These are phyloP conservation scores for Macroglossus sobrinus DNA, from an alignment of 2,113 vertebrate genomes.

Conservation along the genomic window DNA sequence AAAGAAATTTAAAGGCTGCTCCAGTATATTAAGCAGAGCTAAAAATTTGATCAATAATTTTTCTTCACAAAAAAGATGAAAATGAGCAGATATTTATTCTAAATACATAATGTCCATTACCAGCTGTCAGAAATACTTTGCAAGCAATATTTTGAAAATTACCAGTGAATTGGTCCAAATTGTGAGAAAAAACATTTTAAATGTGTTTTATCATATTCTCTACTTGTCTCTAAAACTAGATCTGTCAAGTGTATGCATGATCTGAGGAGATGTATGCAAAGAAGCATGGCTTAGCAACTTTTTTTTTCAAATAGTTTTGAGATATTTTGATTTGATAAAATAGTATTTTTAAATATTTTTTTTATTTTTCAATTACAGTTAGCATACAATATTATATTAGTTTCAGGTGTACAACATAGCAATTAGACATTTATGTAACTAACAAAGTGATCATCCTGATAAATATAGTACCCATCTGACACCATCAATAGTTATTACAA, in stretches of 20 bases:
- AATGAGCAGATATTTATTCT: slow-evolving; percentile 80
- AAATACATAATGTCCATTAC: slow-evolving; percentile 75
- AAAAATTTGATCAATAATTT: slow-evolving; percentile 80
- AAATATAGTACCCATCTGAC: too few relatives aligned
- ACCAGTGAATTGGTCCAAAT: slow-evolving; percentile 74
- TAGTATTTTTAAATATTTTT: background rate
- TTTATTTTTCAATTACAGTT: too few relatives aligned
- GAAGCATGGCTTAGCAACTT: background rate
- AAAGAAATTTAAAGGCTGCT: slow-evolving; percentile 75
- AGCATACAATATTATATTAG: too few relatives aligned
- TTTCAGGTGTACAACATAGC: too few relatives aligned
- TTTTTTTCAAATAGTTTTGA: slow-evolving; percentile 42
- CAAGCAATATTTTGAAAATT: slow-evolving; percentile 74
- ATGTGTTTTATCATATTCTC: slow-evolving; percentile 70
- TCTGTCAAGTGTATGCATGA: slow-evolving; percentile 49
- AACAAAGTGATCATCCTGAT: too few relatives aligned
- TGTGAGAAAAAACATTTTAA: slow-evolving; percentile 56
- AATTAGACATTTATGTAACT: too few relatives aligned
- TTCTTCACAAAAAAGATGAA: slow-evolving; percentile 79
- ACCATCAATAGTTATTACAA: too few relatives aligned
- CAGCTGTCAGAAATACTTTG: slow-evolving; percentile 72
- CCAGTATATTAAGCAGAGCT: slow-evolving; percentile 77
- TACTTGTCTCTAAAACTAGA: slow-evolving; percentile 73
- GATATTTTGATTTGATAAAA: slow-evolving; percentile 2
- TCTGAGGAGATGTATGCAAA: slow-evolving; percentile 57